Evolutionary conservation across 2,888 invertebrate species (phyloP).

Genomic region (Hypena proboscidalis): DNA sequence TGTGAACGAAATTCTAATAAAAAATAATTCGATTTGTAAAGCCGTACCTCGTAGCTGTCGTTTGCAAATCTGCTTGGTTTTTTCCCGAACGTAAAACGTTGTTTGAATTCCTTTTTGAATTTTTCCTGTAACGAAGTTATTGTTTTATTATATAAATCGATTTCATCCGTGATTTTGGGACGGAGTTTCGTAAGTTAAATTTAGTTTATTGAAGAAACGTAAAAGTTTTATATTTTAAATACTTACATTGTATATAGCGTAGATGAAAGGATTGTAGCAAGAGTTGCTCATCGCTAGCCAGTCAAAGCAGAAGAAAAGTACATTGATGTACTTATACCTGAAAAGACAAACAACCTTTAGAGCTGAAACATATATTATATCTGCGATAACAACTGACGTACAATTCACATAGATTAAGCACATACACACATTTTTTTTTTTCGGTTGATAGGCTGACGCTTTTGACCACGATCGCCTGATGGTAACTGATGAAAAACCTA

Average conservation of each 20-base stretch:
- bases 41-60: constrained; percentile 78
- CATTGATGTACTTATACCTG: constrained; percentile 92
- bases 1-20: not conserved
- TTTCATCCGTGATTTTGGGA: constrained; percentile 3
- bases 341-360: constrained; percentile 45
- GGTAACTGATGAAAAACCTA: no score
- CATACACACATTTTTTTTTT: no score
- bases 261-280: constrained; percentile 96
- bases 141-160: no score
- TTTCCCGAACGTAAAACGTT: constrained; percentile 87
- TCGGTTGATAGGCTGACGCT: no score
- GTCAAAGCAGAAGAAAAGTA: constrained; percentile 94
- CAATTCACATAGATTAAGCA: no score
- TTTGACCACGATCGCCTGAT: no score
- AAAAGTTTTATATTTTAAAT: no score
- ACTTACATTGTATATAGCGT: constrained; percentile 94
- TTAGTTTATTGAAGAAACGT: no score
- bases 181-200: constrained; percentile 9
- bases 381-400: no score
- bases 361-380: no score
- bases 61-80: constrained; percentile 71
- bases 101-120: constrained; percentile 91
- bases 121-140: constrained; percentile 92
- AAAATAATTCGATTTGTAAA: constrained; percentile 5
- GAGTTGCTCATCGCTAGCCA: constrained; percentile 96